These are phyloP conservation scores for Diachrysia chrysitis DNA, from an alignment of 2,888 invertebrate species.

Conservation along the genomic window DNA sequence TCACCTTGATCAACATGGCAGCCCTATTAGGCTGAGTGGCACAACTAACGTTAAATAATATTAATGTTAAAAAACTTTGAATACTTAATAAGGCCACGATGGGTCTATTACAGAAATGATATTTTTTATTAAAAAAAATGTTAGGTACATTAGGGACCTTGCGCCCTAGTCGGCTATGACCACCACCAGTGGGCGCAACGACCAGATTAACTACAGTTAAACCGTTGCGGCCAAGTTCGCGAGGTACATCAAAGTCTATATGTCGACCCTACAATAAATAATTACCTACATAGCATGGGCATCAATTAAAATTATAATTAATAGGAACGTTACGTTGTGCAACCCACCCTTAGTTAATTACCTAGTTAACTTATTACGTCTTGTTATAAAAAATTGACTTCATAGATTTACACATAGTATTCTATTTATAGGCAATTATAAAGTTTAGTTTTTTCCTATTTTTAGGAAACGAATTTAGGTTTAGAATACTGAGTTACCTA, in stretches of 20 bases:
- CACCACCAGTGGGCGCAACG: too few relatives aligned
- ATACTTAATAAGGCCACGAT: neutral
- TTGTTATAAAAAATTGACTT: conserved; percentile 65
- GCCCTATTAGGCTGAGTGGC: neutral
- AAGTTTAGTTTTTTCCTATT: conserved; percentile 60
- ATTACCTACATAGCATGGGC: too few relatives aligned
- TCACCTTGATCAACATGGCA: neutral
- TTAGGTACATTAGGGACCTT: too few relatives aligned
- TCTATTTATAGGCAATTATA: conserved; percentile 58
- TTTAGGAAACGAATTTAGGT: conserved; percentile 56
- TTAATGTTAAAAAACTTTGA: neutral
- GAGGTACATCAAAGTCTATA: too few relatives aligned
- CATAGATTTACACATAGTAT: conserved; percentile 62
- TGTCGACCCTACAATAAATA: too few relatives aligned
- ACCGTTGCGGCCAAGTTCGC: too few relatives aligned
- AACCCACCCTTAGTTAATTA: conserved; percentile 47
- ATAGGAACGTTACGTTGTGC: conserved; percentile 13
- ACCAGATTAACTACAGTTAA: too few relatives aligned
- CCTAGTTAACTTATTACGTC: conserved; percentile 71
- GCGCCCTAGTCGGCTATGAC: too few relatives aligned
- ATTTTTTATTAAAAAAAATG: too few relatives aligned
- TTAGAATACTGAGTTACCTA: conserved; percentile 79
- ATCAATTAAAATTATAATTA: too few relatives aligned
- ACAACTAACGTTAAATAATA: neutral
- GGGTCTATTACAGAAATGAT: too few relatives aligned